Percentiles rank a stretch among this genome's conserved stretches.
Conservation (phyloP, 2,113 vertebrate genomes). For the Coturnix japonica region DNA sequence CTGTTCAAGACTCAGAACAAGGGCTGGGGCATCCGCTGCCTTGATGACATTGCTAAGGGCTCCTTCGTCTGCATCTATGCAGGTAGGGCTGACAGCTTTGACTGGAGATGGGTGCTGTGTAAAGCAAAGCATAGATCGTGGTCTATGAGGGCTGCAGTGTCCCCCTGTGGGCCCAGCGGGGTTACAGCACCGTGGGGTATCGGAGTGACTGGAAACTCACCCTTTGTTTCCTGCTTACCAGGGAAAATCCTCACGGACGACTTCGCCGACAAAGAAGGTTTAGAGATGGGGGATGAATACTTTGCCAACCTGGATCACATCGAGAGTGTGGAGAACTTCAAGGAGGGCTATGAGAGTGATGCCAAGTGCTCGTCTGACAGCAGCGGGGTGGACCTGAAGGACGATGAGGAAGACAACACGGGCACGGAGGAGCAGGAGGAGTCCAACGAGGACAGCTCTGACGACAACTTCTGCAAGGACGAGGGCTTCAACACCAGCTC, state of each 20-base stretch:
- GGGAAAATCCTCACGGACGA: conserved; percentile 97
- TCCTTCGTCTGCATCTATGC: conserved; percentile 98
- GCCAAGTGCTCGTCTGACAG: conserved; percentile 93
- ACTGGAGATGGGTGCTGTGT: too few relatives aligned
- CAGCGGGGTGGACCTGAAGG: conserved; percentile 91
- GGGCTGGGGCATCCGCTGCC: conserved; percentile 97
- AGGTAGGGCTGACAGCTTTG: conserved; percentile 73
- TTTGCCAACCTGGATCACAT: conserved; percentile 98
- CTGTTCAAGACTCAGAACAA: conserved; percentile 99
- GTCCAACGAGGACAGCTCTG: conserved; percentile 94
- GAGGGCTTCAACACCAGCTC: conserved; percentile 87
- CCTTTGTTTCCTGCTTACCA: background rate
- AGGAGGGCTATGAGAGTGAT: conserved; percentile 97
- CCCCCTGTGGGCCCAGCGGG: too few relatives aligned
- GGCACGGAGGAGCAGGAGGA: conserved; percentile 90
- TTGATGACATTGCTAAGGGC: conserved; percentile 95
- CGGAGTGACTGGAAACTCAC: background rate
- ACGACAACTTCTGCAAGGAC: conserved; percentile 95
- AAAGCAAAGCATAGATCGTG: too few relatives aligned
- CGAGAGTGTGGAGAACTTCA: conserved; percentile 98
- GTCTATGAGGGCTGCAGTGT: too few relatives aligned
- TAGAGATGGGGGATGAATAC: conserved; percentile 98
- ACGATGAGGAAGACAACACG: conserved; percentile 83
- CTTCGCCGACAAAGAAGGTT: conserved; percentile 95
- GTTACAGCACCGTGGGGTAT: too few relatives aligned